Evolutionary conservation across 2,113 vertebrate species (phyloP).

Genomic region (Corythaeola cristata): DNA sequence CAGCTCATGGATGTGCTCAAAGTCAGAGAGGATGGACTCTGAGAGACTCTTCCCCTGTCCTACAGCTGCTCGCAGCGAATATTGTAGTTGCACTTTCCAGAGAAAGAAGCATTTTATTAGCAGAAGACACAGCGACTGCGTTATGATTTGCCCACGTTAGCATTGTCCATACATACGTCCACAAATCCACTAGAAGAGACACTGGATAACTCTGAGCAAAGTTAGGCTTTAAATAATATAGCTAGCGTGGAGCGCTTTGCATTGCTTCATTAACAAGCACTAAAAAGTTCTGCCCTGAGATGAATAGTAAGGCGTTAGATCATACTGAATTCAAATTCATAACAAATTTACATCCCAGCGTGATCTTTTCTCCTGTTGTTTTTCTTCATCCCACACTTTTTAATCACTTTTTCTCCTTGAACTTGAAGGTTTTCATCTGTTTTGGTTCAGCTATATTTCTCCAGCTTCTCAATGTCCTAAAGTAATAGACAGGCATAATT

Average conservation of each 20-base stretch:
- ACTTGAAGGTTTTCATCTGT: not conserved
- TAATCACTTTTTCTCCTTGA: not conserved
- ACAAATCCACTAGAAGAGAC: not conserved
- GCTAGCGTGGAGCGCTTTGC: not conserved
- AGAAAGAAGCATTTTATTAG: not conserved
- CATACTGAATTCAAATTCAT: not conserved
- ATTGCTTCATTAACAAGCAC: not conserved
- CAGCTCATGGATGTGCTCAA: not conserved
- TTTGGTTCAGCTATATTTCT: not conserved
- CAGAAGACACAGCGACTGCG: not conserved
- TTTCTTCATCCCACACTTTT: not conserved
- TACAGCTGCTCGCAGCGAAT: not conserved
- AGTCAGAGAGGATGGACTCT: not conserved
- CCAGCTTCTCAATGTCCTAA: not conserved
- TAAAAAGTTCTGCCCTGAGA: not conserved
- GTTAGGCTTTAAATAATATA: not conserved
- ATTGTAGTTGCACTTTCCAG: not conserved
- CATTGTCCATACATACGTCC: fast-evolving
- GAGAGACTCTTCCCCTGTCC: not conserved
- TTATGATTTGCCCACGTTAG: fast-evolving
- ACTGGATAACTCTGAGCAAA: not conserved
- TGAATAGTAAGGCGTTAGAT: not conserved
- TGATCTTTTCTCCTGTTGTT: not conserved
- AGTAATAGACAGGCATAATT: not conserved
- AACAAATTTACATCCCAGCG: not conserved